Evolutionary conservation across 2,797 vertebrate species (phyloP), one percentile per base, ranked within the genome.

Genomic region (Gallirallus australis): DNA sequence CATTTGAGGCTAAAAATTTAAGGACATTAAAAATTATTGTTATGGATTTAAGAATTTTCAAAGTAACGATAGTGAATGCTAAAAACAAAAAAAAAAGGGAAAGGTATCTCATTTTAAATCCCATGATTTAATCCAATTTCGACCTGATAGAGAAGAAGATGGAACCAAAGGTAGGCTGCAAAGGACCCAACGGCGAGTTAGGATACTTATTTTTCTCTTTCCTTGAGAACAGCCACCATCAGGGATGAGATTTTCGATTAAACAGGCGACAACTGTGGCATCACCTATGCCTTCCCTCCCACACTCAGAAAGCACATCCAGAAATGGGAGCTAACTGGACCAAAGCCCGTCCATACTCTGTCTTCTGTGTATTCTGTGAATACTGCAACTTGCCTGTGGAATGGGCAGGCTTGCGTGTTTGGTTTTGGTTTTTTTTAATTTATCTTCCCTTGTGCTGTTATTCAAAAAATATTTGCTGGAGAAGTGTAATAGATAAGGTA

Each of bases 401-500:
- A 52, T 40, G 73, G 39, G 30, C 79, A 69, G 65, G 33, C 7
- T 82, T 30, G 47, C 35, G 21, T 45, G 50, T 52, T 52, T 14
- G 50, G 50, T 15, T 52, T 52, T 27, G 47, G 0, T 3, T 65
- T 83, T 61, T 65, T 28, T 42, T 18, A 15, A 33, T 80, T 89
- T 65, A 61, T 86, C 95, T 97, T 93, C 93, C 52, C 89, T 95
- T 94, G 21, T 60, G 86, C 71, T 81, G 39, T 45, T 80, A 78
- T 78, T 90, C 56, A 71, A 78, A 94, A 87, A 89, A 70, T 84
- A 70, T 59, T 56, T 92, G 75, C 39, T 11, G 21, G 57, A 94
- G 81, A 53, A 89, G 39, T 93, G 64, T 93, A 79, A 69, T 77
- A 96, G 85, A 91, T 94, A 94, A 96, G 72, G 94, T 79, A 72